A percentile compares a stretch with the other conserved stretches of the same genome.
phyloP scores from a whole-genome alignment of 2,888 invertebrate species.

The Erebia aethiops region DNA sequence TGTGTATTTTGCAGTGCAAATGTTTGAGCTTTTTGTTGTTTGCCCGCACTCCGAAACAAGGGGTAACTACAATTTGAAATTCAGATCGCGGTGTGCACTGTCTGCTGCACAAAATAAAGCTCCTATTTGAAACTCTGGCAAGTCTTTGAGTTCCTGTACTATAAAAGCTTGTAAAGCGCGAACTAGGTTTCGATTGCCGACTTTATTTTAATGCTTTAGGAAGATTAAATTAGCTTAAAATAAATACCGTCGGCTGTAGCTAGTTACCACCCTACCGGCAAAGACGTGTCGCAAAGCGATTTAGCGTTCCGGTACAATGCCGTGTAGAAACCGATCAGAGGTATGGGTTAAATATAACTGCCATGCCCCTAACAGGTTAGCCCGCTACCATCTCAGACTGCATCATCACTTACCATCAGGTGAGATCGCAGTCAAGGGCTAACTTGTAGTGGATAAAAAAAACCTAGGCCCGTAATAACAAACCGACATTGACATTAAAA shows the following conservation, averaged over 20 bases:
- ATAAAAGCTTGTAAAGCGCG: conserved; percentile 3
- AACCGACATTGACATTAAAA: too few relatives aligned
- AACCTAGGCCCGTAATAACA: too few relatives aligned
- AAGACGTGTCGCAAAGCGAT: too few relatives aligned
- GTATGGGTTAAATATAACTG: too few relatives aligned
- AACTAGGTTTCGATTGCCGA: conserved; percentile 9
- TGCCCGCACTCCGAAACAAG: conserved; percentile 14
- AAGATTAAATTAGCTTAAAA: neutral
- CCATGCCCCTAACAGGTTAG: too few relatives aligned
- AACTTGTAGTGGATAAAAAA: too few relatives aligned
- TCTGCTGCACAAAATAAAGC: conserved; percentile 17
- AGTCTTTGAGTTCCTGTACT: neutral
- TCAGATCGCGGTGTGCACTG: conserved; percentile 18
- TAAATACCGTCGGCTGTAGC: neutral
- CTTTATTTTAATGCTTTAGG: neutral
- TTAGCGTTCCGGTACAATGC: too few relatives aligned
- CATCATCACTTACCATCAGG: too few relatives aligned
- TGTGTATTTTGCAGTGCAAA: conserved; percentile 9
- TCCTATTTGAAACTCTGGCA: conserved; percentile 10
- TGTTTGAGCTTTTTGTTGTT: conserved; percentile 17
- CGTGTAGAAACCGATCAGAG: too few relatives aligned
- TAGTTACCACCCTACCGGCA: too few relatives aligned
- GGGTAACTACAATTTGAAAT: conserved; percentile 22
- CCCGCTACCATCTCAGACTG: too few relatives aligned
- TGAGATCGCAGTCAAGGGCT: too few relatives aligned